Conservation (phyloP, 2,113 vertebrate species). For the Martes martes region DNA sequence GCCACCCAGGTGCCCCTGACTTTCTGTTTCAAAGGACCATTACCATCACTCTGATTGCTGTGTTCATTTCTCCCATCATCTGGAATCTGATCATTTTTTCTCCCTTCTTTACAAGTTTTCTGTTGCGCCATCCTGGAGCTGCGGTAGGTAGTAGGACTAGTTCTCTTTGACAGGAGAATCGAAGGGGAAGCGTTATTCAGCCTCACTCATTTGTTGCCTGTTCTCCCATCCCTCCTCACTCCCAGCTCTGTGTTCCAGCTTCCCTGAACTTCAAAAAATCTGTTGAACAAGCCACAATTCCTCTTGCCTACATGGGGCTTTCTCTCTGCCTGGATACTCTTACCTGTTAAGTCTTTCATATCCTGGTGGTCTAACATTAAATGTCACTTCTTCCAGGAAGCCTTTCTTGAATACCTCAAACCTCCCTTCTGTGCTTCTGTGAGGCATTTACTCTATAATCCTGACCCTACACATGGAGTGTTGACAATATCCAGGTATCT, state of each 20-base stretch:
- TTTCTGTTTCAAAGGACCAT: neutral
- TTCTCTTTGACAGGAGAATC: neutral
- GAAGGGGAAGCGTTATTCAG: neutral
- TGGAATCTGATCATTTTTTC: neutral
- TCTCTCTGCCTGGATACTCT: neutral
- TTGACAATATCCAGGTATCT: neutral
- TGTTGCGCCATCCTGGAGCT: neutral
- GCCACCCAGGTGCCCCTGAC: too few species aligned
- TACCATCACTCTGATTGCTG: accelerated
- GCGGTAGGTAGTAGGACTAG: neutral
- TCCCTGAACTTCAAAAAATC: neutral
- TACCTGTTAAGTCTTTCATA: neutral
- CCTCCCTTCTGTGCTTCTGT: neutral
- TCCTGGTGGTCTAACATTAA: neutral
- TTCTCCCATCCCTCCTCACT: neutral
- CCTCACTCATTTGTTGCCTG: neutral
- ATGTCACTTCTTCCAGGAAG: neutral
- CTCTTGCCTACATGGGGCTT: neutral
- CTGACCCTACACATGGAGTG: neutral
- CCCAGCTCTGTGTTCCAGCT: neutral
- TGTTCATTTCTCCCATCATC: neutral
- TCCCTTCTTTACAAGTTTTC: neutral
- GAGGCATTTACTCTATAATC: neutral
- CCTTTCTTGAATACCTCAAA: neutral
- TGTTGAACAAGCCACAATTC: neutral